Evolutionary conservation across 2,797 vertebrate genomes (phyloP).

Genomic region (Argyrosomus regius): DNA sequence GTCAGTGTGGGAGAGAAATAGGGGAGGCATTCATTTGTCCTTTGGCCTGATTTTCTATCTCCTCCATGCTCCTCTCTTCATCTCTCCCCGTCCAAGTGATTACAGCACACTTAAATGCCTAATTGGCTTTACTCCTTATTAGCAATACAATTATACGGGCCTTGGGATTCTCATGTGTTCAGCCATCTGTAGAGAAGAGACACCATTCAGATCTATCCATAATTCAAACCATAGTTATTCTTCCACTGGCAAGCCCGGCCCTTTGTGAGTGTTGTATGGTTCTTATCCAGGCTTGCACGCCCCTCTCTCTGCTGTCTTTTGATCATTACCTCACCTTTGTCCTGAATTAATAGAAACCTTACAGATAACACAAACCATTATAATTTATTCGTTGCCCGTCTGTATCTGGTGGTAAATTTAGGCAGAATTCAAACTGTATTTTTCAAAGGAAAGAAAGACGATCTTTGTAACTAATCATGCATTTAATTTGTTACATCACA

Average conservation of each 20-base stretch:
- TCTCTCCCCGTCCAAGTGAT: conserved; percentile 94
- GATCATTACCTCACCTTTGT: conserved; percentile 79
- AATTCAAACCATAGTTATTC: conserved; percentile 97
- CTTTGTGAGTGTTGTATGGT: conserved; percentile 88
- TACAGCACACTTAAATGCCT: conserved; percentile 98
- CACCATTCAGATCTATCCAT: conserved; percentile 97
- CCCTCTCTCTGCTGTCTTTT: conserved; percentile 79
- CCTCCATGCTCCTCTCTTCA: conserved; percentile 88
- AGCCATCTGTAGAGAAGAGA: conserved; percentile 96
- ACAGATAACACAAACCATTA: conserved; percentile 61
- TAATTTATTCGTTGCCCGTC: conserved; percentile 33
- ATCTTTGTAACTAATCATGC: neutral
- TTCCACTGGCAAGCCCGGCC: conserved; percentile 85
- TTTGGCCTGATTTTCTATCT: conserved; percentile 88
- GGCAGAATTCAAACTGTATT: conserved; percentile 11
- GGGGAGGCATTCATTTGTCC: conserved; percentile 80
- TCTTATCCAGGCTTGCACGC: conserved; percentile 90
- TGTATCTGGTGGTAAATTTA: conserved; percentile 24
- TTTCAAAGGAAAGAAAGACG: conserved; percentile 3
- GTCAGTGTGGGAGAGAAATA: conserved; percentile 82
- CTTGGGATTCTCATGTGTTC: conserved; percentile 94
- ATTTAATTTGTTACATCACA: conserved; percentile 2
- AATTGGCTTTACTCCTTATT: conserved; percentile 99
- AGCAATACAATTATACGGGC: conserved; percentile 99
- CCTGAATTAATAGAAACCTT: conserved; percentile 59